A percentile compares a stretch with the other conserved stretches of the same genome.
These are phyloP conservation scores for Tetragonula carbonaria DNA, from an alignment of 2,888 invertebrate species.

Conservation along the genomic window DNA sequence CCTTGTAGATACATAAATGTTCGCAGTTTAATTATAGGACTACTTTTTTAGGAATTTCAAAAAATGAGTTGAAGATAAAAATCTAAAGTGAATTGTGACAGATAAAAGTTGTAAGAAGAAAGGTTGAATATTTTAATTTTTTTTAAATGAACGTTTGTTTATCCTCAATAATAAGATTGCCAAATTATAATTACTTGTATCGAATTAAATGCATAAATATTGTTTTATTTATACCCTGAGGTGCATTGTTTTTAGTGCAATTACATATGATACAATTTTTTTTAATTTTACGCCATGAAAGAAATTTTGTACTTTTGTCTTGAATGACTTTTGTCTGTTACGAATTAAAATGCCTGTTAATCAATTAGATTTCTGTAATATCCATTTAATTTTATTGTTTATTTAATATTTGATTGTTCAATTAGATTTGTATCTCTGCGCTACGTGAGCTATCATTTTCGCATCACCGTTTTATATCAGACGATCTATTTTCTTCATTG, in stretches of 20 bases:
- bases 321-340: neutral
- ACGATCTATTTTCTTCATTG: conserved; percentile 41
- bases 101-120: neutral
- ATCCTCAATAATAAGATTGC: neutral
- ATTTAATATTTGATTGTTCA: neutral
- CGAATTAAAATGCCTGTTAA: neutral
- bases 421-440: neutral
- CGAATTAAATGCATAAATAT: too few relatives aligned
- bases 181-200: too few relatives aligned
- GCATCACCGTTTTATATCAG: conserved; percentile 27
- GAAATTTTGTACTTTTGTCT: too few relatives aligned
- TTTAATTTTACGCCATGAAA: neutral
- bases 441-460: conserved; percentile 30
- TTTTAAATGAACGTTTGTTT: neutral
- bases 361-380: neutral
- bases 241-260: too few relatives aligned
- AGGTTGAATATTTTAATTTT: neutral
- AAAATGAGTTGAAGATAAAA: neutral
- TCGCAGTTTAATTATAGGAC: too few relatives aligned
- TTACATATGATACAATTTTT: too few relatives aligned
- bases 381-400: too few relatives aligned
- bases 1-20: too few relatives aligned
- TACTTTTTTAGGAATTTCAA: too few relatives aligned
- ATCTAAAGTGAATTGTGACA: neutral
- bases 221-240: too few relatives aligned